A percentile compares a stretch with the other conserved stretches of the same genome.
These are phyloP conservation scores for Dolichallabes microphthalmus DNA, from an alignment of 2,113 vertebrate species.

Conservation along the genomic window DNA sequence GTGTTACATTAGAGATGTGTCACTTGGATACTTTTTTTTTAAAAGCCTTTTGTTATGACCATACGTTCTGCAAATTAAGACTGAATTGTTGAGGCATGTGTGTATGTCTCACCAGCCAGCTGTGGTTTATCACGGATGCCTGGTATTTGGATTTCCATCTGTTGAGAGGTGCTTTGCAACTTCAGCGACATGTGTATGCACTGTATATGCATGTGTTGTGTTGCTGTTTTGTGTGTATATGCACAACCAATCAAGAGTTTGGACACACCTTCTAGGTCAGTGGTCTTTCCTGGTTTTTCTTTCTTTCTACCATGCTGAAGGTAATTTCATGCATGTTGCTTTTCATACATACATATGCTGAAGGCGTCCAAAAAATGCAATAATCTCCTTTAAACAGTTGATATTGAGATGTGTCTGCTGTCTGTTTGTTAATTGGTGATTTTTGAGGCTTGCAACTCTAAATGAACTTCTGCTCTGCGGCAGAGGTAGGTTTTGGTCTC, in stretches of 20 bases:
- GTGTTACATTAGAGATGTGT: not conserved
- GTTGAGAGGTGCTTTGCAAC: constrained; percentile 44
- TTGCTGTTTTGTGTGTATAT: constrained; percentile 42
- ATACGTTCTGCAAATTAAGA: not conserved
- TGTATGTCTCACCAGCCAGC: constrained; percentile 53
- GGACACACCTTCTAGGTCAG: no score
- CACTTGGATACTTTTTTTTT: constrained; percentile 28
- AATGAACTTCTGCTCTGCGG: no score
- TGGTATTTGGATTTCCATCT: constrained; percentile 67
- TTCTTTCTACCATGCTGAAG: no score
- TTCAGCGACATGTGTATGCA: not conserved
- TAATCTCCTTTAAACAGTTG: no score
- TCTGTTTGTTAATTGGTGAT: no score
- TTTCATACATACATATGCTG: no score
- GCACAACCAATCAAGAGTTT: not conserved
- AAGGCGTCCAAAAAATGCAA: no score
- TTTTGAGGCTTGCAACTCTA: no score
- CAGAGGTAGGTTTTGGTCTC: no score
- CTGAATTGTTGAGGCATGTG: constrained; percentile 3
- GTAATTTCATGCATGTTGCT: no score
- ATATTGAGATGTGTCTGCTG: no score
- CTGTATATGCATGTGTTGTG: not conserved
- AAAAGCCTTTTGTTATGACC: not conserved
- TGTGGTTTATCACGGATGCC: constrained; percentile 66
- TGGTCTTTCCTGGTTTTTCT: no score